Evolutionary conservation across 2,797 vertebrate species (phyloP), one percentile per base, ranked within the genome.

Genomic region (Lepus oiostolus): DNA sequence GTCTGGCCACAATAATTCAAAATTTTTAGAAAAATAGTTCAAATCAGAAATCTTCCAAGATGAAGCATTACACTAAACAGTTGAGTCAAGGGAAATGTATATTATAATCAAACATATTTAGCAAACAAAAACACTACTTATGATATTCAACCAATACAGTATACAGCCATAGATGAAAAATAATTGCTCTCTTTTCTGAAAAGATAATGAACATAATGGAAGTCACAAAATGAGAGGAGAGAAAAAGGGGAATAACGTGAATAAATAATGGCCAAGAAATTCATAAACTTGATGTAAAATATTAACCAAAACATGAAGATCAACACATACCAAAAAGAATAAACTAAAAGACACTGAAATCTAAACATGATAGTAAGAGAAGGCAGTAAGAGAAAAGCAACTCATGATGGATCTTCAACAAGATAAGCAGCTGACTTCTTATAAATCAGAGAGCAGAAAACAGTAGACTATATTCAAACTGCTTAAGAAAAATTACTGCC

Each of bases 381-480:
- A 84, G 42, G n/a, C 52, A 82, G 30, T 26, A 77, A 83, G 50
- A 67, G 76, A 88, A 76, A 82, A 75, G 77, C 12, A 76, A 72
- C 30, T 84, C 60, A 83, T 17, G 30, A 74, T 30, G 38, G 38
- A 42, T 88, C 50, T 32, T 84, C 47, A 67, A 14, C 58, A 93
- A 81, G 54, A 77, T 35, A 65, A 70, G 14, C 4, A 63, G 26
- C 63, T 85, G 63, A 77, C n/a, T 68, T 71, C 32, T 79, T 16
- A 90, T 82, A 82, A 60, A 81, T 71, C 50, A 93, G 12, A 94
- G 58, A 74, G 14, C 52, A 91, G 50, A 82, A 82, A 82, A 91
- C 28, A 79, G 35, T 60, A 42, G n/a, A 28, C 77, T 75, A 87
- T 58, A 70, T 68, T 87, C n/a, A 91, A 75, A 87, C 26, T 71